Evolutionary conservation across 2,888 invertebrate genomes (phyloP).

Genomic region (Eupeodes latifasciatus): DNA sequence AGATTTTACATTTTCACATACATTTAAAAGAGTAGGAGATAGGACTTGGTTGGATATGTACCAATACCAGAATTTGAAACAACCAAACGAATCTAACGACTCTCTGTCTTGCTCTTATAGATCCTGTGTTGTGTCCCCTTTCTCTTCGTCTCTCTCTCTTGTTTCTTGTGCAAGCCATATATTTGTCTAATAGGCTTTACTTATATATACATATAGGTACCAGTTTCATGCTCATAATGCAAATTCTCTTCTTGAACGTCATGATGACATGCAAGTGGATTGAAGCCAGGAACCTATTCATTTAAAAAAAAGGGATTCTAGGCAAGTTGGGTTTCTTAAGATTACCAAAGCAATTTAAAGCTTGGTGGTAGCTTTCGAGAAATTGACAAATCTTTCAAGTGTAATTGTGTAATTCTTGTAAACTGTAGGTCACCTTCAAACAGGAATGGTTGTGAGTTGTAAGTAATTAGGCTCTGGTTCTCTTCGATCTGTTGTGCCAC

Average conservation of each 20-base stretch:
- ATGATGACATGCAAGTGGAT: conserved; percentile 48
- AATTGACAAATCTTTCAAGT: no score
- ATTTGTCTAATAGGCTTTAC: conserved; percentile 59
- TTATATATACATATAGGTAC: not conserved
- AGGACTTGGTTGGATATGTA: conserved; percentile 21
- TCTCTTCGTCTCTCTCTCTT: not conserved
- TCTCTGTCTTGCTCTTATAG: not conserved
- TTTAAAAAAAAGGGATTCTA: not conserved
- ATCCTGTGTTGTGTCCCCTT: not conserved
- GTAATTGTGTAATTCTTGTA: no score
- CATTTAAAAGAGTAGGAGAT: no score
- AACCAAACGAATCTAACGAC: no score
- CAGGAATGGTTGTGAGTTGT: no score
- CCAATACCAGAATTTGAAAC: no score
- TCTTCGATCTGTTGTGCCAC: no score
- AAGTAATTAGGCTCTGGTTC: no score
- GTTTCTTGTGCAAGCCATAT: conserved; percentile 42
- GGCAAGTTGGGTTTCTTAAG: not conserved
- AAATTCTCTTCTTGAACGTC: conserved; percentile 47
- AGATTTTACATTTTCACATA: conserved; percentile 63
- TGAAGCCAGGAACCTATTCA: not conserved
- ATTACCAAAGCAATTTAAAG: no score
- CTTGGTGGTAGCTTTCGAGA: no score
- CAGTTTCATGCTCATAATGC: conserved; percentile 44
- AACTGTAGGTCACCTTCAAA: no score